Evolutionary conservation across 2,113 vertebrate genomes (phyloP).

Genomic region (Cyprinodon tularosa): DNA sequence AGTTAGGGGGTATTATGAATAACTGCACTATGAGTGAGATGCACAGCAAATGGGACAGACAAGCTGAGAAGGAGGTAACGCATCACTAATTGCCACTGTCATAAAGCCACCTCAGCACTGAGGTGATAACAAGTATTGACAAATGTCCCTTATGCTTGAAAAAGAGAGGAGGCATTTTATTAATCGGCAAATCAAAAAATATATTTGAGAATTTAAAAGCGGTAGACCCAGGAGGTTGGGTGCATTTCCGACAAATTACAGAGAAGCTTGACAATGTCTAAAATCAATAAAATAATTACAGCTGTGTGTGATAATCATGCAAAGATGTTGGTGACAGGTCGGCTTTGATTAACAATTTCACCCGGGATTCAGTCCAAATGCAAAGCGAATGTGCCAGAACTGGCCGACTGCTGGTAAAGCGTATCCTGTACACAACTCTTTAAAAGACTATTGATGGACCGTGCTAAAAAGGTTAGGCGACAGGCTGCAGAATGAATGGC

Average conservation of each 20-base stretch:
- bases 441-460: constrained; percentile 57
- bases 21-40: constrained; percentile 61
- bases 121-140: constrained; percentile 52
- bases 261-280: constrained; percentile 29
- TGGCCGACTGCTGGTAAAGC: constrained; percentile 48
- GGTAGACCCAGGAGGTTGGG: constrained; percentile 27
- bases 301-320: constrained; percentile 55
- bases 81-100: constrained; percentile 67
- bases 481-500: constrained; percentile 46
- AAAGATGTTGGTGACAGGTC: constrained; percentile 60
- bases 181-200: constrained; percentile 61
- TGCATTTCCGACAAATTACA: constrained; percentile 31
- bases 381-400: constrained; percentile 47
- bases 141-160: constrained; percentile 30
- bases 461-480: constrained; percentile 48
- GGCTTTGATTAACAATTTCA: constrained; percentile 57
- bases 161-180: constrained; percentile 63
- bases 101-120: constrained; percentile 56
- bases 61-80: constrained; percentile 47
- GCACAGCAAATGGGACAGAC: constrained; percentile 34
- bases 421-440: constrained; percentile 39
- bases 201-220: constrained; percentile 46
- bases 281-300: constrained; percentile 72
- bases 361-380: constrained; percentile 46
- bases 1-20: constrained; percentile 42